A percentile compares a stretch with the other conserved stretches of the same genome.
These are phyloP conservation scores for Petrocephalus sullivani DNA, from an alignment of 2,797 vertebrate species.

Conservation along the genomic window DNA sequence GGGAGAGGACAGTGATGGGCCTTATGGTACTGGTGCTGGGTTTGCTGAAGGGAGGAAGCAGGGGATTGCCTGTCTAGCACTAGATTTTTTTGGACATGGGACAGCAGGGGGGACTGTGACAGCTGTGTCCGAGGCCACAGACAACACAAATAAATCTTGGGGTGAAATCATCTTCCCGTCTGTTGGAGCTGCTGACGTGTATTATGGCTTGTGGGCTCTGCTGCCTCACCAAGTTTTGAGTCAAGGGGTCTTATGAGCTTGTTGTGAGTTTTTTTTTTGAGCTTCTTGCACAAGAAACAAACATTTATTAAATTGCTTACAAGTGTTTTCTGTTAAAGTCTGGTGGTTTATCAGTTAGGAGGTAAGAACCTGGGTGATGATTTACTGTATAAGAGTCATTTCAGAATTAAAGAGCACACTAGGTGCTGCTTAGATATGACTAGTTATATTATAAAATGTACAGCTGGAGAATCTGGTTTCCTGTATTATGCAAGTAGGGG, in stretches of 20 bases:
- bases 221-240: neutral
- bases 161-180: neutral
- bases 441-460: too few relatives aligned
- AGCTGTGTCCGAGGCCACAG: neutral
- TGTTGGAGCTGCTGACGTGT: neutral
- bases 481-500: neutral
- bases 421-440: neutral
- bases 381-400: constrained; percentile 46
- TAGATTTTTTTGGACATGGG: neutral
- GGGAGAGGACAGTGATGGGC: constrained; percentile 41
- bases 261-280: neutral
- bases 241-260: neutral
- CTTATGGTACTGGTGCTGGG: neutral
- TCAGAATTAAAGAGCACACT: constrained; percentile 52
- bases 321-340: constrained; percentile 20
- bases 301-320: constrained; percentile 6
- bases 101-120: neutral
- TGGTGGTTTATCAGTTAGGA: constrained; percentile 38
- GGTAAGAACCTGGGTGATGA: constrained; percentile 45
- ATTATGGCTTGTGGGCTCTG: neutral
- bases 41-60: neutral
- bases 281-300: neutral
- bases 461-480: neutral
- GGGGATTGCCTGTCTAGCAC: neutral
- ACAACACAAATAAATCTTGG: neutral